Conservation (phyloP, 2,113 vertebrate species). For the Bubalus kerabau region DNA sequence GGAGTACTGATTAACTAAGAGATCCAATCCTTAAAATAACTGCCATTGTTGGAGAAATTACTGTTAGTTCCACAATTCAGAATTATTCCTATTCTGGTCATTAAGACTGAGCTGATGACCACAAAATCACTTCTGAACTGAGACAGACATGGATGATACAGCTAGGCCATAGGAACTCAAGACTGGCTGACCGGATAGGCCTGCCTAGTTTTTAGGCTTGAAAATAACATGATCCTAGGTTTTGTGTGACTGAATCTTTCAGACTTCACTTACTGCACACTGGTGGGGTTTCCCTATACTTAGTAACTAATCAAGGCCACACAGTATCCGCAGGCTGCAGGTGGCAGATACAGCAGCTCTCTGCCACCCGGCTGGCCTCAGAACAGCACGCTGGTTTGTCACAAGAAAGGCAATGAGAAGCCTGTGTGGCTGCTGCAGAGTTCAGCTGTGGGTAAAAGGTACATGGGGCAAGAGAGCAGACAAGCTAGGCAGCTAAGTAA, state of each 20-base stretch:
- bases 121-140: not conserved
- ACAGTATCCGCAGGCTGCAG: not conserved
- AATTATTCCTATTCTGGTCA: conserved; percentile 1
- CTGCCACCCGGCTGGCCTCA: not conserved
- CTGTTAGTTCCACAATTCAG: not conserved
- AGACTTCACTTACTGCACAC: not conserved
- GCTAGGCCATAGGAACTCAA: not conserved
- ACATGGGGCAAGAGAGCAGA: not conserved
- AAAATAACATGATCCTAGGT: conserved; percentile 21
- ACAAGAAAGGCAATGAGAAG: not conserved
- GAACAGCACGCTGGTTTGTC: not conserved
- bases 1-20: not conserved
- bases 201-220: not conserved
- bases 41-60: not conserved
- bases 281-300: not conserved
- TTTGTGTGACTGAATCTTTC: not conserved
- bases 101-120: not conserved
- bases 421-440: not conserved
- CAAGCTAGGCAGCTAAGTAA: not conserved
- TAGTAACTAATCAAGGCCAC: not conserved
- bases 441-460: not conserved
- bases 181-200: not conserved
- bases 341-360: not conserved
- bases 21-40: not conserved
- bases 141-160: not conserved